Evolutionary conservation across 2,113 vertebrate species (phyloP).

Genomic region (Pachycephala philippinensis): DNA sequence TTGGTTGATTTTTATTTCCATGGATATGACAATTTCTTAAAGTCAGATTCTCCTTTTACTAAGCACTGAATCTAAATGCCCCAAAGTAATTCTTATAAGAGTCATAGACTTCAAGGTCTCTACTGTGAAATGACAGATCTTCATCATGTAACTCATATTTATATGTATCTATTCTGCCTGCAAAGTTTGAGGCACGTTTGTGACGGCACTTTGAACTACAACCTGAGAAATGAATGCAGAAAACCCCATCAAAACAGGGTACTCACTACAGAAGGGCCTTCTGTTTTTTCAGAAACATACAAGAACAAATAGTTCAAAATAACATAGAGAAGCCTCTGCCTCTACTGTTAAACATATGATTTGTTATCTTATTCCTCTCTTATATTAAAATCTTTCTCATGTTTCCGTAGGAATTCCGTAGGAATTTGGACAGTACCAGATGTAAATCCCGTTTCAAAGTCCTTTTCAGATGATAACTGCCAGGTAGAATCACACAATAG

Average conservation of each 20-base stretch:
- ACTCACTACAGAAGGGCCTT: neutral
- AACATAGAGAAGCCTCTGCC: neutral
- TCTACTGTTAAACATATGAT: neutral
- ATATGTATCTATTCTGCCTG: neutral
- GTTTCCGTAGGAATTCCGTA: too few species aligned
- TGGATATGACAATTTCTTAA: neutral
- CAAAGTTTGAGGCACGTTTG: neutral
- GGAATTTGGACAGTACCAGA: neutral
- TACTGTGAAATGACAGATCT: neutral
- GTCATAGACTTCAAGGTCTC: neutral
- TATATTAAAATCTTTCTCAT: neutral
- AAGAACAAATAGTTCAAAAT: neutral
- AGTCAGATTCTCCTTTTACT: neutral
- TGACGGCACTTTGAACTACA: neutral
- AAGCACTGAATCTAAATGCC: neutral
- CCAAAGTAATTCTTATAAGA: neutral
- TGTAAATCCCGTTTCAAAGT: neutral
- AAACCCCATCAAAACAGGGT: neutral
- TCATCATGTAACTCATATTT: neutral
- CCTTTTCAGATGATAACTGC: neutral
- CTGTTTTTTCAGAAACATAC: neutral
- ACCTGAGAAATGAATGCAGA: neutral
- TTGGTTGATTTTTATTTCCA: neutral
- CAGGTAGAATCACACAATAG: neutral
- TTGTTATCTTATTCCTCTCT: neutral